Base-by-base conservation (phyloP, 1,140 invertebrate genomes). In the Trichomalopsis sarcophagae region DNA sequence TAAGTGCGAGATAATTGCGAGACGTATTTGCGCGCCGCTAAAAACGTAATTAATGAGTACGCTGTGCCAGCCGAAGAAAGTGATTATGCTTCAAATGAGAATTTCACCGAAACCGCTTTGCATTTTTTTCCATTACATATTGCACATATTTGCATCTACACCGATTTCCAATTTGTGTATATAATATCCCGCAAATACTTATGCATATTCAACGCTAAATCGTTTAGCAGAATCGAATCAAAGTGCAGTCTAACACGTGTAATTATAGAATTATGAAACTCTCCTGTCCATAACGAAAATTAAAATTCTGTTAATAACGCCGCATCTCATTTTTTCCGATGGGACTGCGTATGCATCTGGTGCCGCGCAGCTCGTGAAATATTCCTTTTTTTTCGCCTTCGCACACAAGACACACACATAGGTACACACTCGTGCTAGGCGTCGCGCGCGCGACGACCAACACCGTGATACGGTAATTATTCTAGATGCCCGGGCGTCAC, bases 31-130 rank as follows among this genome's bases (percentile, higher is more conserved):
- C 13, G 33, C 79, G 47, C 47, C 71, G 33, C 62, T 87, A 88
- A 87, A 87, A 87, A 87, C 79, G 81, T 88, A 89, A 89, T 89
- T 89, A 90, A 89, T 88, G 87, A 90, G 84, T 81, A 84, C 66
- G 82, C 3, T n/a, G 14, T 6, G 82, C 82, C 83, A 66, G 81
- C 78, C 75, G 85, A 78, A 87, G 73, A 75, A 74, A 84, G 33
- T 87, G 86, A 87, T 90, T 88, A 86, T 87, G 79, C 83, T 86
- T 86, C 73, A 80, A 81, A 77, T 87, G 75, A 87, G 85, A 73
- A 88, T 87, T 89, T 87, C 84, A 89, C 87, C 9, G 33, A 33
- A 79, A 79, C 40, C 44, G 21, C 77, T 68, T 68, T 44, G 11
- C 17, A 23, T 71, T 23, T 71, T 81, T 81, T 62, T 79, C 66